Base-by-base conservation (phyloP, 2,888 invertebrate species). In the Pelosia muscerda region DNA sequence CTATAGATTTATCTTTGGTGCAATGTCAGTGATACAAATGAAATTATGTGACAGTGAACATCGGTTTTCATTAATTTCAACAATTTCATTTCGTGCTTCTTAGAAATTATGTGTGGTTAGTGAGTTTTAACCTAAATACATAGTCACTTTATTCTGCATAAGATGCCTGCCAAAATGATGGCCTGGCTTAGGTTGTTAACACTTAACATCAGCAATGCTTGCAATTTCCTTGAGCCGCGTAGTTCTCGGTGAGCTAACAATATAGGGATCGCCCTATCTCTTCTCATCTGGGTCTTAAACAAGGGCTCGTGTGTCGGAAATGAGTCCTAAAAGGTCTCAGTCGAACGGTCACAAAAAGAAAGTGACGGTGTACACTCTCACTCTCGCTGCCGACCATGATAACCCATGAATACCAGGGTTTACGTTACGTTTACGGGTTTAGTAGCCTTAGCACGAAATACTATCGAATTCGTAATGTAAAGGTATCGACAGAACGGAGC, bases 61-160 rank as follows among this genome's bases (percentile, higher is more conserved):
- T 26, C 53, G 49, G 26, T 15, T 53, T 49, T 26, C n/a, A 15
- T 22, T 28, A 62, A 62, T 62, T 53, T 15, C 22, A 28, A 28
- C 28, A 53, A 53, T n/a, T n/a, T n/a, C n/a, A n/a, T n/a, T n/a
- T 54, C 11, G 31, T 63, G 31, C 10, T 10, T 63, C 31, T 54
- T 63, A 54, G 3, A 63, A 63, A 53, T 63, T 54, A 31, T 53
- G 31, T 34, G 63, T 63, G 62, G 54, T 63, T 63, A 54, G 62
- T 63, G n/a, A 62, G 8, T 28, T 31, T 15, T 28, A 3, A 8
- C 31, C 9, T 25, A 1, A 53, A 53, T 15, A 38, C 15, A 4
- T 38, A 38, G 15, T 49, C 49, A 9, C 49, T 42, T n/a, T 49
- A 9, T 49, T 9, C n/a, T 1, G 4, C 6, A 6, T 6, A 2